Evolutionary conservation across 92 coral and sea anemone species (phyloP).

Genomic region (Phenganax subtilis): DNA sequence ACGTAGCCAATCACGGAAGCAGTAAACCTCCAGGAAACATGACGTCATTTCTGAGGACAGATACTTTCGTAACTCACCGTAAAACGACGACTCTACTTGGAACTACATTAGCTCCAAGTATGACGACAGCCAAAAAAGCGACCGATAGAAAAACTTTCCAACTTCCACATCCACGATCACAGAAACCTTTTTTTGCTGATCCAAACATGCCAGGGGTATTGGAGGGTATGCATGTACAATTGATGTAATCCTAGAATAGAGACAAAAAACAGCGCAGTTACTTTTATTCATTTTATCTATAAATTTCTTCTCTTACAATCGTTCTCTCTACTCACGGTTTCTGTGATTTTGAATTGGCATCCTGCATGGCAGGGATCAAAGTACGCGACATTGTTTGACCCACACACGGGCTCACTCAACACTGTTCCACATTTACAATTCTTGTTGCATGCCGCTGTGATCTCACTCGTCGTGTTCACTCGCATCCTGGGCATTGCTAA

Average conservation of each 20-base stretch:
- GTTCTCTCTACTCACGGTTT: conserved; percentile 7
- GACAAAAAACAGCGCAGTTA: not conserved
- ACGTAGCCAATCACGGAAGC: not conserved
- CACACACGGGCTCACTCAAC: conserved; percentile 51
- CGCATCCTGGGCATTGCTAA: not conserved
- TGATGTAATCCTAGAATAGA: conserved; percentile 38
- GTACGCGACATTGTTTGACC: conserved; percentile 47
- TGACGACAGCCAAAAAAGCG: conserved; percentile 38
- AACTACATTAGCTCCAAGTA: conserved; percentile 45
- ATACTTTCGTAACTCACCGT: conserved; percentile 35
- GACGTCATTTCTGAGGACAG: not conserved
- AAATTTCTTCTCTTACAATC: not conserved
- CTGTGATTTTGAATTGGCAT: conserved; percentile 33
- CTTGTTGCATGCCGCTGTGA: conserved; percentile 44
- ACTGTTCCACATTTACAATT: conserved; percentile 44
- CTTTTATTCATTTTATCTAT: not conserved
- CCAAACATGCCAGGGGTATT: conserved; percentile 22
- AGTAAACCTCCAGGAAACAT: not conserved
- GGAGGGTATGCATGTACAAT: conserved; percentile 48
- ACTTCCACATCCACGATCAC: conserved; percentile 55
- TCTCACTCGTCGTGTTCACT: conserved; percentile 21
- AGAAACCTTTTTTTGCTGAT: conserved; percentile 49
- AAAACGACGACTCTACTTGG: conserved; percentile 53
- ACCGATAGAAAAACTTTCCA: conserved; percentile 45
- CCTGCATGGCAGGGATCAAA: conserved; percentile 62